These are phyloP conservation scores for Typhlomys cinereus DNA, from an alignment of 2,113 vertebrate genomes.

Conservation along the genomic window DNA sequence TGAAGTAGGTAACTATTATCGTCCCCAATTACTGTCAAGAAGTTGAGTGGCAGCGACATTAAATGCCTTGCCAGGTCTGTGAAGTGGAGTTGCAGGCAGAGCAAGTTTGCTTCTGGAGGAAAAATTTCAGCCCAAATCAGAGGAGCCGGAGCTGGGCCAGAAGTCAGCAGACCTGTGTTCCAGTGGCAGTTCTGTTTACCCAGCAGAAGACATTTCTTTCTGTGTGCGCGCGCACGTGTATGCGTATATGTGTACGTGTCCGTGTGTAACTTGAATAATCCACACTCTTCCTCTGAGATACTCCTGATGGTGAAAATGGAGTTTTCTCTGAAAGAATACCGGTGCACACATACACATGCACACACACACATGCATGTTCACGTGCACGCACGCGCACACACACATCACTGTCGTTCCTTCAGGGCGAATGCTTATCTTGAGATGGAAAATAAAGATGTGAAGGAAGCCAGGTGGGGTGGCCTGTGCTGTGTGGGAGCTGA, in stretches of 20 bases:
- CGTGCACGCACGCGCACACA: fast-evolving
- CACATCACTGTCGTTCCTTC: background rate
- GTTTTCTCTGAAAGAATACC: slow-evolving; percentile 16
- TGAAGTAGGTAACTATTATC: slow-evolving; percentile 75
- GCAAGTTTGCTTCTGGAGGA: background rate
- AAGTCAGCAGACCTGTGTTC: background rate
- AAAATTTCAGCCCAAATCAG: background rate
- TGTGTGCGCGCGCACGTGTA: background rate
- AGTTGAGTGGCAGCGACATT: slow-evolving; percentile 62
- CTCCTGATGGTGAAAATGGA: background rate
- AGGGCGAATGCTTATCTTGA: background rate
- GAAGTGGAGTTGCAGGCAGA: background rate
- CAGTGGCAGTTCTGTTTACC: background rate
- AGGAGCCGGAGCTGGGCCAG: background rate
- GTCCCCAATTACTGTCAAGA: slow-evolving; percentile 76
- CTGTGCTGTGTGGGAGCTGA: background rate
- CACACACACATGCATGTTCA: background rate
- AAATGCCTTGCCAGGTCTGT: slow-evolving; percentile 50
- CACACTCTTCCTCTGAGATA: background rate
- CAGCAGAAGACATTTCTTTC: background rate
- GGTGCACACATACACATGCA: background rate
- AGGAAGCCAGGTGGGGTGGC: background rate
- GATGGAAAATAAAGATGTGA: slow-evolving; percentile 5
- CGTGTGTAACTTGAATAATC: background rate
- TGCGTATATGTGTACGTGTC: background rate